phyloP scores from a whole-genome alignment of 2,797 vertebrate species.

The Hydrolagus colliei region DNA sequence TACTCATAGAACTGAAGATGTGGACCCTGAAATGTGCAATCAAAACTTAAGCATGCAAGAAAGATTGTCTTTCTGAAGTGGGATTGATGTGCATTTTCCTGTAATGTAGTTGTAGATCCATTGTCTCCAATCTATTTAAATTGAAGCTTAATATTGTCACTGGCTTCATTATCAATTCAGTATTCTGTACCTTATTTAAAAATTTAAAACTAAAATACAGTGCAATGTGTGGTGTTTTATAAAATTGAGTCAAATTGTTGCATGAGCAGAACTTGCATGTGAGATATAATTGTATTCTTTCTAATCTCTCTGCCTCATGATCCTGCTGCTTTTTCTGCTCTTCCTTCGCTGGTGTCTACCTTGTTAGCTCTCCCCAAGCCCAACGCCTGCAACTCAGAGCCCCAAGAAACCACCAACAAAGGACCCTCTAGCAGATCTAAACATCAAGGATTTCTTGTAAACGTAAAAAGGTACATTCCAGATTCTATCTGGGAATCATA shows the following conservation, averaged over 20 bases:
- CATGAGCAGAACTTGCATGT: constrained; percentile 38
- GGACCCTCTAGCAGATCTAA: constrained; percentile 96
- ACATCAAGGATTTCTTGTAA: constrained; percentile 99
- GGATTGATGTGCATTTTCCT: not conserved
- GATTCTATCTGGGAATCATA: constrained; percentile 23
- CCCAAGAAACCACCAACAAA: constrained; percentile 95
- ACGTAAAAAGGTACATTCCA: constrained; percentile 60
- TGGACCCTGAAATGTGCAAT: not conserved
- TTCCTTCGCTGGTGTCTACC: constrained; percentile 42
- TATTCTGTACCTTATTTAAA: not conserved
- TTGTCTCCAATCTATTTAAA: not conserved
- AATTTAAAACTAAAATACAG: not conserved
- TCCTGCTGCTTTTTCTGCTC: constrained; percentile 41
- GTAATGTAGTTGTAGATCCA: not conserved
- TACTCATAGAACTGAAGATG: not conserved
- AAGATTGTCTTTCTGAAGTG: not conserved
- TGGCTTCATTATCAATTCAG: not conserved
- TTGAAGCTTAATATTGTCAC: not conserved
- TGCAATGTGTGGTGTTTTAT: not conserved
- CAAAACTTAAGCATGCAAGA: not conserved
- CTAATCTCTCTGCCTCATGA: constrained; percentile 33
- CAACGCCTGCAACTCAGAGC: constrained; percentile 78
- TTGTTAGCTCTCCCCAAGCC: constrained; percentile 81
- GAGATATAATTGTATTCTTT: constrained; percentile 32
- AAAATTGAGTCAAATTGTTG: constrained; percentile 33